Base-by-base conservation (phyloP, 2,888 invertebrate genomes). In the Athalia cordata region DNA sequence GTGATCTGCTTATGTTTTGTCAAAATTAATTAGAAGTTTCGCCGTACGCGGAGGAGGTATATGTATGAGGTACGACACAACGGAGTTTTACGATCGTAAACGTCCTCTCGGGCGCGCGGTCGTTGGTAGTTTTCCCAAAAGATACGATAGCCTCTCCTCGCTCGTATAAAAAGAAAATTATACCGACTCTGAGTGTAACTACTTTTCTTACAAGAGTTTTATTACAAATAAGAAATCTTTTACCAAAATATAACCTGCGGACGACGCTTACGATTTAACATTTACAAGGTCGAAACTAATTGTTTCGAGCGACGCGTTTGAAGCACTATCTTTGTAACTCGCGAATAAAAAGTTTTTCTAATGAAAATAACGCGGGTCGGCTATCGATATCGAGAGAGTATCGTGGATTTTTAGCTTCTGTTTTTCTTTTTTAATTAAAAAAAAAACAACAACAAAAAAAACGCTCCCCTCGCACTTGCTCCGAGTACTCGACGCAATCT, bases 131-230 rank as follows among this genome's bases (percentile, higher is more conserved):
- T 15, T 29, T 47, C 64, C 75, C 75, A 29, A 62, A 64, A 75
- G 50, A 64, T 72, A 72, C 62, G 50, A 75, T 13, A 62, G 62
- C 29, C 75, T 50, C 47, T 75, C 50, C 50, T 75, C 5, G 43
- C 49, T 62, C 49, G 62, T 50, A 75, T 75, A 50, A 62, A 62
- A 43, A 64, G 75, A 50, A 55, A 75, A 75, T 62, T 75, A 64
- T 29, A 29, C 29, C 29, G 29, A 29, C 29, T 29, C 75, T 57
- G 62, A 62, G 50, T 50, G 15, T 62, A 50, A 75, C 62, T 75
- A 75, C 75, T 50, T 29, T 75, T 52, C 52, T 72, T 61, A 62
- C 75, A 43, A 52, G 50, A 49, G 72, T 75, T 50, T 61, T 50
- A 9, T 52, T 29, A 11, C 15, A 8, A 50, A 75, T 15, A 75